Base-by-base conservation (phyloP, 2,888 invertebrate genomes). In the Meliscaeva auricollis region DNA sequence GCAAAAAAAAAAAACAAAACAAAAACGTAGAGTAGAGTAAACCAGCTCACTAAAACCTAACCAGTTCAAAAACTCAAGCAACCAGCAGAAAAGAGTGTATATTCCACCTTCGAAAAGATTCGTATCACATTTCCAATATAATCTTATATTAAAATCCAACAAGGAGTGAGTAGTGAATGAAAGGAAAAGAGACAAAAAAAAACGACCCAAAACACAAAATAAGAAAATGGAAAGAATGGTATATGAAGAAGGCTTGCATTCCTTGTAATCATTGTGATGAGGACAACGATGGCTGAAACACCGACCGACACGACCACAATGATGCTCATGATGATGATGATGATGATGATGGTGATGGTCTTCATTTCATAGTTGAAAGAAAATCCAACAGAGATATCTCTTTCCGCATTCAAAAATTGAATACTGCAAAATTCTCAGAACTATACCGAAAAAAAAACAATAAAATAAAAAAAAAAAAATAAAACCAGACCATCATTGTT, bases 61-160 rank as follows among this genome's bases (percentile, higher is more conserved):
- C 73, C 73, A 74, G 60, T 62, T 76, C 46, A 52, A 64, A 50
- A 66, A 64, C 22, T 32, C 30, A 46, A 41, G 17, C 54, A 50
- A 75, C 79, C 79, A 74, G 84, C 70, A 79, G 80, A 76, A 77
- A 38, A 60, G 46, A 56, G 48, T 72, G 48, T 60, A 60, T 62
- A 68, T 50, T 80, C 85, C 80, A 85, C 80, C 80, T 80, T 76
- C 72, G 35, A 72, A 73, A 76, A 77, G 87, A 87, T 87, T 78
- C 58, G 70, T 87, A 87, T 87, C 87, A 87, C 87, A 82, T 87
- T 87, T 82, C 87, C 81, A 87, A 87, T 87, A 87, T 87, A 87
- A 87, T 87, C 87, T 87, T 58, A 74, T 87, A 81, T 82, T 82
- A 80, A 82, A 87, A 87, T 87, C 87, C 77, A 74, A 56, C 66